Evolutionary conservation across 2,888 invertebrate species (phyloP).

Genomic region (Adela reaumurella): DNA sequence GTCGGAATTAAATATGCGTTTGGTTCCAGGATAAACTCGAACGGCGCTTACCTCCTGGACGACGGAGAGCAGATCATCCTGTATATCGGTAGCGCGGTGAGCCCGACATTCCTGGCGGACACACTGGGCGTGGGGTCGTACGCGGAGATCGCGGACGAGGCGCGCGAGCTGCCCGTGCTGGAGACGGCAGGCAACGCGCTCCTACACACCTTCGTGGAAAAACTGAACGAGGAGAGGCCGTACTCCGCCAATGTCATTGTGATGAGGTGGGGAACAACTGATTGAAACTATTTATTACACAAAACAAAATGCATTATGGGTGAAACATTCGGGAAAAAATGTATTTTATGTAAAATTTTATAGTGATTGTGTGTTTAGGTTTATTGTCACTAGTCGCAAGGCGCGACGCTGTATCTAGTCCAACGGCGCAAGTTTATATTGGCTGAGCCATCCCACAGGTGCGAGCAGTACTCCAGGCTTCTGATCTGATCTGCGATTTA

Average conservation of each 20-base stretch:
- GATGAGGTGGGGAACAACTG: constrained; percentile 77
- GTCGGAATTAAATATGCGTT: too few species aligned
- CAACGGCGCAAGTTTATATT: too few species aligned
- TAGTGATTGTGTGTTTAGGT: too few species aligned
- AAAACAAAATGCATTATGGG: too few species aligned
- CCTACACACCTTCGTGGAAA: constrained; percentile 75
- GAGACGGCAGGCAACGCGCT: constrained; percentile 71
- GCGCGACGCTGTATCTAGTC: too few species aligned
- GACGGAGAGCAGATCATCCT: constrained; percentile 77
- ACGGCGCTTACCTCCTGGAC: constrained; percentile 90
- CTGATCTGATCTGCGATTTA: too few species aligned
- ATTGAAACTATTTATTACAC: too few species aligned
- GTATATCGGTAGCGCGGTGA: constrained; percentile 78
- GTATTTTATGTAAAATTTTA: too few species aligned
- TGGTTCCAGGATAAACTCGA: constrained; percentile 66
- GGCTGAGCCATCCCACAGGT: too few species aligned
- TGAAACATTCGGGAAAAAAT: too few species aligned
- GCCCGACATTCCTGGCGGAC: constrained; percentile 69
- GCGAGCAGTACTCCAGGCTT: too few species aligned
- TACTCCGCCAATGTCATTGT: constrained; percentile 74
- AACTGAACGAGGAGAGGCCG: constrained; percentile 83
- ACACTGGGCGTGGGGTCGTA: constrained; percentile 75
- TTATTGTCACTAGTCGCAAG: too few species aligned
- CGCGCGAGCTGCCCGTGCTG: constrained; percentile 73
- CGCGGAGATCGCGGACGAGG: constrained; percentile 71